Evolutionary conservation across 2,888 invertebrate species (phyloP), one percentile per base, ranked within the genome.

Genomic region (Ectemnius cavifrons): DNA sequence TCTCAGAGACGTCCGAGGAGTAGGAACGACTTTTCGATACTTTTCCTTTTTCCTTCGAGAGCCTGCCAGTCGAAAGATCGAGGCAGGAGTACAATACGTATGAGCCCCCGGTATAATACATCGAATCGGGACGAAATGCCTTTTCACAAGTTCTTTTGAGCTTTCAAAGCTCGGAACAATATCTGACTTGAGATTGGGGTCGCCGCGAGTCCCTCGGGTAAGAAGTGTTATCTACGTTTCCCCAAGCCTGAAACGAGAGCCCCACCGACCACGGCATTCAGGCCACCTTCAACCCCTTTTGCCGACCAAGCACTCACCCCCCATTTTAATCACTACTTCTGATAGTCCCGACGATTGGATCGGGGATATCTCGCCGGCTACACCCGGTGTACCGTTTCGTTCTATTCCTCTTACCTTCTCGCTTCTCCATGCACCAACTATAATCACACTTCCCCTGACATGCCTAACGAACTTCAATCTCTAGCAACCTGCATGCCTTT

Each of bases 151-250:
- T 86, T 87, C 87, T 87, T 88, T 88, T 83, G 88, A 88, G 88
- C 87, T 87, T 88, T 87, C 82, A 84, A 87, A 87, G 87, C 87
- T 84, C 86, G 82, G 89, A 87, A 89, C 89, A 89, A 89, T 89
- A 88, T 89, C 88, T 87, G 85, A 86, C 86, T 86, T 83, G 85
- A 89, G 88, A 89, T 89, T 87, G 86, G 85, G 86, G 87, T 87
- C 87, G 85, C 86, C 84, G 74, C 76, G 78, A 78, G 84, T 86
- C 87, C 88, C 88, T 81, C 82, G 87, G 82, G 89, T 87, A 83
- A 85, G 86, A 85, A 87, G 87, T 86, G 88, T 89, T 89, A 89
- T 88, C 89, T 86, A 82, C 84, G 86, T 83, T 86, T 82, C 81
- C 81, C 85, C 82, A 87, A 84, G 84, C 85, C 81, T 82, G 78